phyloP scores from a whole-genome alignment of 2,797 vertebrate species.

The Falco cherrug region DNA sequence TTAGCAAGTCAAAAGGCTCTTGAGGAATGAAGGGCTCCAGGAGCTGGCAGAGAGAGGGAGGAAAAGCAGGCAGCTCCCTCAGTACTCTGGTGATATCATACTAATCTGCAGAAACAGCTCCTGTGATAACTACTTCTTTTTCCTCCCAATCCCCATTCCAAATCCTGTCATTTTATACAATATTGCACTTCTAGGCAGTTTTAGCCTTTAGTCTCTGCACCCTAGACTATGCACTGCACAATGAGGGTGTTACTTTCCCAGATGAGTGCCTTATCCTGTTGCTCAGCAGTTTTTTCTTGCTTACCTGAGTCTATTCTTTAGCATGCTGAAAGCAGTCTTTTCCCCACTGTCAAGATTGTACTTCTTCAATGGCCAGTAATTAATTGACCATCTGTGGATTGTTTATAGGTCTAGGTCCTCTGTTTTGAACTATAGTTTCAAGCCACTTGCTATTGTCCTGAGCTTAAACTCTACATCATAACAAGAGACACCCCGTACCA shows the following conservation, averaged over 20 bases:
- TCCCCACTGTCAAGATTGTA: neutral
- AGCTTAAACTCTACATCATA: neutral
- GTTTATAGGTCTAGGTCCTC: neutral
- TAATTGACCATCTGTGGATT: constrained; percentile 18
- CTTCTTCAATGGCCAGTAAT: neutral
- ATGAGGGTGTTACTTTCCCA: neutral
- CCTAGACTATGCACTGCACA: neutral
- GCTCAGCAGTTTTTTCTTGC: constrained; percentile 26
- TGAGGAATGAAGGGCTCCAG: neutral
- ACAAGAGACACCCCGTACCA: neutral
- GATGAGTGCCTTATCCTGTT: constrained; percentile 6
- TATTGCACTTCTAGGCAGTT: neutral
- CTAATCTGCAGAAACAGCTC: neutral
- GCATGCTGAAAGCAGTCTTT: constrained; percentile 17
- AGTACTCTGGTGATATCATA: neutral
- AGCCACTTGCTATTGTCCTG: neutral
- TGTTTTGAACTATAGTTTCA: neutral
- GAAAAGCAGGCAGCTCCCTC: neutral
- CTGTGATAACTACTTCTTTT: neutral
- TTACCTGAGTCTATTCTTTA: neutral
- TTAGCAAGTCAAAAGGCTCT: neutral
- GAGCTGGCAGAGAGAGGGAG: neutral
- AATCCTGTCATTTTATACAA: neutral
- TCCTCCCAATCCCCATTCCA: neutral
- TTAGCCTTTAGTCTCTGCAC: neutral